phyloP scores from a whole-genome alignment of 2,888 invertebrate genomes.

The Acanthosepion pharaonis region DNA sequence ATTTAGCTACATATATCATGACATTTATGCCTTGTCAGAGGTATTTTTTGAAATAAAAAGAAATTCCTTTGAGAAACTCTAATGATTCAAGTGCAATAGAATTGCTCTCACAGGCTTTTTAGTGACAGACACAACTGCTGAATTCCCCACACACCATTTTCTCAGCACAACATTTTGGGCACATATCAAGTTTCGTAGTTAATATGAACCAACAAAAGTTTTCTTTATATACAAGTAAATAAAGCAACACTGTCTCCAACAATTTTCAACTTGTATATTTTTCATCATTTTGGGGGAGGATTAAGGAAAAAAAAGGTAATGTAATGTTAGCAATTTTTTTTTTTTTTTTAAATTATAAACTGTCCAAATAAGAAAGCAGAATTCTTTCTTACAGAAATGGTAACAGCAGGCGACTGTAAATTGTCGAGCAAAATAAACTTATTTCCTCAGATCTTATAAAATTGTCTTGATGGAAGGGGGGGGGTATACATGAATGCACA shows the following conservation, averaged over 20 bases:
- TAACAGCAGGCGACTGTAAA: no score
- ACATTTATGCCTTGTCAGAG: not conserved
- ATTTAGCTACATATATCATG: not conserved
- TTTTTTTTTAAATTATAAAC: no score
- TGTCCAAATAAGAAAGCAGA: no score
- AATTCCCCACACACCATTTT: not conserved
- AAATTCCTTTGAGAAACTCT: not conserved
- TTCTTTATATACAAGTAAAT: not conserved
- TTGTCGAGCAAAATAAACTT: no score
- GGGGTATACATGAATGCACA: no score
- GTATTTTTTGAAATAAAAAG: not conserved
- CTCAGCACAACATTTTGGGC: not conserved
- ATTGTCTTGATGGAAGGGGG: no score
- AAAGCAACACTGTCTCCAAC: slow-evolving; percentile 7
- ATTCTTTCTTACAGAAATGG: no score
- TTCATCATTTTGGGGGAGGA: not conserved
- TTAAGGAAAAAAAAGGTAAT: not conserved
- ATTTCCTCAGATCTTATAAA: no score
- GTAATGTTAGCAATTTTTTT: not conserved
- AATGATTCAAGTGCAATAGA: not conserved
- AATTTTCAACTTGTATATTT: not conserved
- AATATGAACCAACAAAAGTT: not conserved
- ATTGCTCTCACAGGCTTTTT: not conserved
- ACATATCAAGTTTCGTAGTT: not conserved
- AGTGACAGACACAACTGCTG: not conserved